Base-by-base conservation (phyloP, 2,113 vertebrate species). In the Edolisoma coerulescens region DNA sequence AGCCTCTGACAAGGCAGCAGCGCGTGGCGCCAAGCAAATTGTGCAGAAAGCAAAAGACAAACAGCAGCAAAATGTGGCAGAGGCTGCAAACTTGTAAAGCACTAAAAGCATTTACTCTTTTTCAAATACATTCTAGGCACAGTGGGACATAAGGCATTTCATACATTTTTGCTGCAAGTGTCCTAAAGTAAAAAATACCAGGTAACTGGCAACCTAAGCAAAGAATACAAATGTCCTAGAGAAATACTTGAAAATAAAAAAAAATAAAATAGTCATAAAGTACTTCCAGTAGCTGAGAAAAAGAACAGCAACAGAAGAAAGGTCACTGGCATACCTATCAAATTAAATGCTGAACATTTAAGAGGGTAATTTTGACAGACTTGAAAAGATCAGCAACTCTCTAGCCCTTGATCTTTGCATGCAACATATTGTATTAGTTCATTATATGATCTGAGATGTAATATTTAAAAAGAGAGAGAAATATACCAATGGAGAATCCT, bases 41-140 rank as follows among this genome's bases (percentile, higher is more conserved):
- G 44, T 60, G 67, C 61, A 90, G 53, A 96, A 82, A 80, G 63
- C 37, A 75, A 39, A 91, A 85, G 35, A 90, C 71, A 87, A 95
- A 71, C 45, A 67, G 60, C 68, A 89, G 68, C 73, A 68, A 84
- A 84, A 50, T 10, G 20, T 41, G 56, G 56, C 69, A 90, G 22
- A 91, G 73, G 15, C 28, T 84, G 60, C 47, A 74, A 74, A 77
- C 47, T 10, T 23, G 32, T 41, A 64, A 59, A 78, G n/a, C 52
- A 56, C 76, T 45, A 12, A 32, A 82, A 82, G 44, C 30, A 52
- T 69, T 90, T 93, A 69, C 27, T 76, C 64, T 54, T 80, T 70
- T 24, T 61, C 47, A 81, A 91, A 88, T 50, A 52, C 22, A 64
- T 53, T 91, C 52, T 16, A 71, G 49, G 70, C 87, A 84, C 80